These are phyloP conservation scores for Dromius quadrimaculatus DNA, from an alignment of 2,888 invertebrate species.

Conservation along the genomic window DNA sequence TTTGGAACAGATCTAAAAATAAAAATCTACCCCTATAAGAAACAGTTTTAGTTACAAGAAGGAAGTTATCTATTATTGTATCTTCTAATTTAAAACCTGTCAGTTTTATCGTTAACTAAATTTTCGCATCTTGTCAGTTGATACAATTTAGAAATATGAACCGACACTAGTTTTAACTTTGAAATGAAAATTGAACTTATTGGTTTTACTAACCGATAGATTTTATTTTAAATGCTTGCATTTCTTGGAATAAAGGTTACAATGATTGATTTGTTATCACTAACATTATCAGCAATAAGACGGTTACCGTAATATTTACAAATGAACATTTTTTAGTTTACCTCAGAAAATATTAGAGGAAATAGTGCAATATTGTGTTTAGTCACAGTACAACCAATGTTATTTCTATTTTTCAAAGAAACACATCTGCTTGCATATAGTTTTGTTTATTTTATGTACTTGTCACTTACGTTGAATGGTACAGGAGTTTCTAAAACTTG, in stretches of 20 bases:
- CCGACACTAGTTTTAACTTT: background rate
- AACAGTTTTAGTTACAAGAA: constrained; percentile 22
- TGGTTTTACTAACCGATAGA: constrained; percentile 6
- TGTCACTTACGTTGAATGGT: constrained; percentile 27
- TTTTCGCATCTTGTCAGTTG: constrained; percentile 10
- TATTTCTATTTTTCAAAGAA: constrained; percentile 11
- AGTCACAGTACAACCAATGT: constrained; percentile 1
- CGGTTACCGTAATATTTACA: constrained; percentile 1
- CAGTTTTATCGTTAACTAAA: constrained; percentile 17
- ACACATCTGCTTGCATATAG: background rate
- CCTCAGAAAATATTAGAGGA: background rate
- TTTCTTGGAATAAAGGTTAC: constrained; percentile 1
- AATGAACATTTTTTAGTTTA: background rate
- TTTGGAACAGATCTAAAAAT: constrained; percentile 42
- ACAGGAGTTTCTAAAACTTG: constrained; percentile 18
- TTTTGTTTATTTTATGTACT: constrained; percentile 16
- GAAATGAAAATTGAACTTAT: background rate
- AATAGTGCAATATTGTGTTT: constrained; percentile 2
- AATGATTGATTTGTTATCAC: constrained; percentile 1
- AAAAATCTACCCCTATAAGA: constrained; percentile 34
- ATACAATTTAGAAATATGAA: background rate
- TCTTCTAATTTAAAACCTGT: constrained; percentile 23
- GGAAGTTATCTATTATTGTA: constrained; percentile 35
- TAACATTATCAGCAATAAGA: constrained; percentile 7
- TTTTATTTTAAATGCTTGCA: background rate